Conservation (phyloP, 2,888 invertebrate genomes). For the Diarsia dahlii region DNA sequence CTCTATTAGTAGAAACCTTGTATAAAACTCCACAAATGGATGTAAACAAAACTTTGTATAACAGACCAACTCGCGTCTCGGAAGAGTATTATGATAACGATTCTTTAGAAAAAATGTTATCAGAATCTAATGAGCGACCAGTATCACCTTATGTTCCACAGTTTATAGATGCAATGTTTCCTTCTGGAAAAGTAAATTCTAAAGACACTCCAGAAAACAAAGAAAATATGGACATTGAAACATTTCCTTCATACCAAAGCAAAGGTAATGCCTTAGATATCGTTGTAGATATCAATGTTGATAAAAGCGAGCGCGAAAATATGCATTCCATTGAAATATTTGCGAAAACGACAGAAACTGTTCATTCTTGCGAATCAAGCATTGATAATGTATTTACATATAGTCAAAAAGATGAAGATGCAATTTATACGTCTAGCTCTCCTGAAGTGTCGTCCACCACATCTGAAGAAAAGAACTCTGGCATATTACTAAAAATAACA, state of each 20-base stretch:
- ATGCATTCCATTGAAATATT: constrained; percentile 40
- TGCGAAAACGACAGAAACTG: constrained; percentile 66
- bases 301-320: constrained; percentile 55
- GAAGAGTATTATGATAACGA: constrained; percentile 73
- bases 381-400: constrained; percentile 75
- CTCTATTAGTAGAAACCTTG: constrained; percentile 81
- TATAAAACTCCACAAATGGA: constrained; percentile 84
- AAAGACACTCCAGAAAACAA: constrained; percentile 68
- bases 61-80: constrained; percentile 60
- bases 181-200: constrained; percentile 52
- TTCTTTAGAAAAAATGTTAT: constrained; percentile 74
- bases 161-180: constrained; percentile 58
- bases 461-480: constrained; percentile 84
- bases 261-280: constrained; percentile 57
- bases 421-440: constrained; percentile 78
- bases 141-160: constrained; percentile 60
- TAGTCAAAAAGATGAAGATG: constrained; percentile 68
- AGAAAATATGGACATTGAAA: constrained; percentile 69
- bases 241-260: constrained; percentile 57
- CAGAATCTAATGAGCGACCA: constrained; percentile 71
- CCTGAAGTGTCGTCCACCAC: constrained; percentile 89
- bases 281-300: constrained; percentile 60
- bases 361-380: constrained; percentile 79
- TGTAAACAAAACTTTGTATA: constrained; percentile 79
- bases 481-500: constrained; percentile 85